phyloP scores from a whole-genome alignment of 1,140 invertebrate species.

The Aphis craccivora region DNA sequence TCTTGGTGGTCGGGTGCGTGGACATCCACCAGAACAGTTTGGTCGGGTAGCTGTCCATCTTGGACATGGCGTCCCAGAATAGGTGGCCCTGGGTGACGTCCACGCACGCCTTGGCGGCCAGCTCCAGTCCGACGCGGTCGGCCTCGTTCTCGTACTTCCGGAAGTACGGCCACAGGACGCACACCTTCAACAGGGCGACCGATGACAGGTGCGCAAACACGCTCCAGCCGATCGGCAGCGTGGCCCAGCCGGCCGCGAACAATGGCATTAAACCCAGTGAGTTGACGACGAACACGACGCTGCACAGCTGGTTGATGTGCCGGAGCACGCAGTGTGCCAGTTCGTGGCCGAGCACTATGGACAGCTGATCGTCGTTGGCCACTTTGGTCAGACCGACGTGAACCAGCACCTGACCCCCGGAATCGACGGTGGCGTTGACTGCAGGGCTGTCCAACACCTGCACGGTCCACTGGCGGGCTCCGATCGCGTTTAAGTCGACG shows the following conservation, averaged over 20 bases:
- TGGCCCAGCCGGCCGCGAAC: too few relatives aligned
- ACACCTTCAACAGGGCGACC: fast-evolving
- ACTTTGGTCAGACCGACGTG: neutral
- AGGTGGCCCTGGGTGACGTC: neutral
- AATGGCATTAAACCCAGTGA: too few relatives aligned
- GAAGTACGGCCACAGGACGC: neutral
- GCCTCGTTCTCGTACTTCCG: neutral
- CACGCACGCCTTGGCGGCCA: neutral
- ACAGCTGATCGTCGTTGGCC: neutral
- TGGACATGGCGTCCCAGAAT: neutral
- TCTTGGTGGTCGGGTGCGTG: neutral
- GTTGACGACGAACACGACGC: neutral
- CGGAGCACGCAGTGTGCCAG: neutral
- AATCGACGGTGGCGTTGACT: neutral
- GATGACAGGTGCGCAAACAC: neutral
- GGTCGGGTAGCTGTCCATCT: fast-evolving
- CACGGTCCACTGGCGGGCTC: neutral
- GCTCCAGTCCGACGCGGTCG: neutral
- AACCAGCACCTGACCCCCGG: neutral
- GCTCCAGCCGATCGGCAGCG: neutral
- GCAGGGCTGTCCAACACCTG: neutral
- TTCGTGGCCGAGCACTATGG: neutral
- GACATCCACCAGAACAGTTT: neutral
- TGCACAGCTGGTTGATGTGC: neutral
- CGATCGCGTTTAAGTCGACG: neutral